Conservation (phyloP, 1,140 invertebrate species). For the Diuraphis noxia region DNA sequence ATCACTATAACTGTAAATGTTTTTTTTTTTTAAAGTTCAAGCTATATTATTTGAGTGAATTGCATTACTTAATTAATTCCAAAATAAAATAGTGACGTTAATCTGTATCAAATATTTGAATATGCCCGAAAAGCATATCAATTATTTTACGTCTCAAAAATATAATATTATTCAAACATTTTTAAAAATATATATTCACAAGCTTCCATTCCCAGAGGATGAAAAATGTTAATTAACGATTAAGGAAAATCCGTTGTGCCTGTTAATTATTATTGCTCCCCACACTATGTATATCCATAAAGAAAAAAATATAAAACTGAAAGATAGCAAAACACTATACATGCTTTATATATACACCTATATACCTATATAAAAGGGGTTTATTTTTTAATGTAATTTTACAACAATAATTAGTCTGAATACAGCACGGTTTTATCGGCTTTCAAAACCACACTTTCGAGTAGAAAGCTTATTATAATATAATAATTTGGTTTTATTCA, state of each 20-base stretch:
- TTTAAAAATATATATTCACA: neutral
- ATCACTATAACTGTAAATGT: neutral
- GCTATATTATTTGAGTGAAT: neutral
- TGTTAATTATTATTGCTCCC: neutral
- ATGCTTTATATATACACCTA: neutral
- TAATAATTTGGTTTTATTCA: constrained; percentile 9
- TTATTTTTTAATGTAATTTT: constrained; percentile 18
- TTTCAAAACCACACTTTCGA: neutral
- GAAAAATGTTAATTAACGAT: constrained; percentile 39
- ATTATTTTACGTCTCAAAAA: neutral
- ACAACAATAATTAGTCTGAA: neutral
- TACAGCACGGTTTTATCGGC: neutral
- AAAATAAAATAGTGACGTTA: neutral
- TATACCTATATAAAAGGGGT: neutral
- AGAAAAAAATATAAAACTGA: constrained; percentile 9
- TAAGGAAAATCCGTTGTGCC: neutral
- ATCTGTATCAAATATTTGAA: neutral
- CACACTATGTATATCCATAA: neutral
- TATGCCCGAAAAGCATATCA: neutral
- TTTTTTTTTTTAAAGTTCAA: neutral
- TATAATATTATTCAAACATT: neutral
- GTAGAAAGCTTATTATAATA: neutral
- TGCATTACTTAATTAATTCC: neutral
- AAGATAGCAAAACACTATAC: neutral
- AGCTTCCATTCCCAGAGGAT: neutral